These are phyloP conservation scores for Aphelinus atriplicis DNA, from an alignment of 1,140 invertebrate genomes.

Conservation along the genomic window DNA sequence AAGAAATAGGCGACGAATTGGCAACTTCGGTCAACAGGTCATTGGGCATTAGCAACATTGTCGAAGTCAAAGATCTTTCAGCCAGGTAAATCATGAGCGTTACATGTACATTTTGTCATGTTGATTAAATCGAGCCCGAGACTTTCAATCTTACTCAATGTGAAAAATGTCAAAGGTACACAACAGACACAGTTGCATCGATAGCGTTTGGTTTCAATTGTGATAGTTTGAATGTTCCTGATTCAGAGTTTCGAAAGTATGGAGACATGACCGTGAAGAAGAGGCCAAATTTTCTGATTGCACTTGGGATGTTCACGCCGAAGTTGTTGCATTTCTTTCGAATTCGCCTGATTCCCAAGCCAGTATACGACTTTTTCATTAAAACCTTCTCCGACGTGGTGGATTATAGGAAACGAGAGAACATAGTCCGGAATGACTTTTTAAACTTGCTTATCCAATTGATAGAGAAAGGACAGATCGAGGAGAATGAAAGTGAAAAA, in stretches of 20 bases:
- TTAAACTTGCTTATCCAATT: constrained; percentile 70
- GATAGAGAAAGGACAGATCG: constrained; percentile 65
- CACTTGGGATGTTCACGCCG: constrained; percentile 7
- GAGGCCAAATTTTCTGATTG: neutral
- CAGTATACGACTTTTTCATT: constrained; percentile 67
- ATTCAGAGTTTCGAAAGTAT: constrained; percentile 14
- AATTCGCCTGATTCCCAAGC: constrained; percentile 63
- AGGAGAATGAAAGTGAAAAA: constrained; percentile 50
- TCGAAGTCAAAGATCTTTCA: constrained; percentile 17
- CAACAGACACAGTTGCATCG: neutral
- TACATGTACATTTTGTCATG: neutral
- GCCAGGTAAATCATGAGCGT: neutral
- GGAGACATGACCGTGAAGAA: constrained; percentile 7
- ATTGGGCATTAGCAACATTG: neutral
- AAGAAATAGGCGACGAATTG: constrained; percentile 59
- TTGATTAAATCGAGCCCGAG: too few relatives aligned
- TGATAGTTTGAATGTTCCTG: neutral
- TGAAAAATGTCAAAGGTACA: neutral
- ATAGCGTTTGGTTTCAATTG: constrained; percentile 5
- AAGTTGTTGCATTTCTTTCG: constrained; percentile 45
- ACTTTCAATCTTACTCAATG: too few relatives aligned
- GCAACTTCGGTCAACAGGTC: constrained; percentile 27
- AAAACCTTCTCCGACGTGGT: constrained; percentile 68
- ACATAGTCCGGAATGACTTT: constrained; percentile 68
- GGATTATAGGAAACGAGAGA: constrained; percentile 61